Evolutionary conservation across 2,797 vertebrate genomes (phyloP).

Genomic region (Ispidina lecontei): DNA sequence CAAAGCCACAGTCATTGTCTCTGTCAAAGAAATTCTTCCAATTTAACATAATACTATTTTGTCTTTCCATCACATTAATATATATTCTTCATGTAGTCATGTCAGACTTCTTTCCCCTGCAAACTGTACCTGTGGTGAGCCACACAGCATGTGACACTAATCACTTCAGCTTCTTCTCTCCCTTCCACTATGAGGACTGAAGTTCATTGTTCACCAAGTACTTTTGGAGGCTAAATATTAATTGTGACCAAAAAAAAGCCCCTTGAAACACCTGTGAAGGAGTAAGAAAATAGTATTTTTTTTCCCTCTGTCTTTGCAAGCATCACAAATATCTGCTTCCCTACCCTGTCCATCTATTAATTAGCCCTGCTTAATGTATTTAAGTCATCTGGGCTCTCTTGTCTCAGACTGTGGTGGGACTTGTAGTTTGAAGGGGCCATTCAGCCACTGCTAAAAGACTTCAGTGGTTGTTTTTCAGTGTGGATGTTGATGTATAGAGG

Average conservation of each 20-base stretch:
- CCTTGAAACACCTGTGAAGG: neutral
- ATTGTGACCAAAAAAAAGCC: neutral
- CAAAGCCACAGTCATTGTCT: neutral
- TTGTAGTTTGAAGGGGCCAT: neutral
- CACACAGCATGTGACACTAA: accelerated
- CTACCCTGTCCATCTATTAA: neutral
- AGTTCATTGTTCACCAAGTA: neutral
- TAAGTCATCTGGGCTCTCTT: too few species aligned
- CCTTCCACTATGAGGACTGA: neutral
- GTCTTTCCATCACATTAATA: neutral
- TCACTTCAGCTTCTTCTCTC: neutral
- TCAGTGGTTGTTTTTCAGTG: neutral
- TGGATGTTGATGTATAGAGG: neutral
- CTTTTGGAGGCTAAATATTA: neutral
- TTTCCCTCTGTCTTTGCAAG: neutral
- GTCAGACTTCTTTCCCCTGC: neutral
- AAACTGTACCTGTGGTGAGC: neutral
- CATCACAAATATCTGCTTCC: neutral
- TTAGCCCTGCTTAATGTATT: too few species aligned
- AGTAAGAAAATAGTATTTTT: neutral
- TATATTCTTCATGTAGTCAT: neutral
- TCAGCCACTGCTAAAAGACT: neutral
- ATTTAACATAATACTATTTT: neutral
- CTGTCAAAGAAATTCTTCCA: neutral
- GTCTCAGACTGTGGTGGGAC: neutral